Base-by-base conservation (phyloP, 2,888 invertebrate species). In the Cantharis rustica region DNA sequence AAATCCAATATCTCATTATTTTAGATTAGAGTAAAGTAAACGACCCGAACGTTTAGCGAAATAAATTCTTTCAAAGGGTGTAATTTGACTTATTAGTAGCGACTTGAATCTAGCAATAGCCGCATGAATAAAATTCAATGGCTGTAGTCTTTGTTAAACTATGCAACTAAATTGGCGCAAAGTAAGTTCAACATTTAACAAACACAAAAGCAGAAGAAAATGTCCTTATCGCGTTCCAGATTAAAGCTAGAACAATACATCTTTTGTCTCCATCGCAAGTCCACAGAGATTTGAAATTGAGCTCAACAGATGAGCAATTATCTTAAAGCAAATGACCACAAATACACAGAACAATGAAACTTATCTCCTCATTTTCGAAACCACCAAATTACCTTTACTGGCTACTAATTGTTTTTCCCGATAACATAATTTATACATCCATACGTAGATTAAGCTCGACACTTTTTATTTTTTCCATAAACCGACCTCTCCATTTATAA, bases 1-100 rank as follows among this genome's bases (percentile, higher is more conserved):
- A 31, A 47, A 47, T 47, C 47, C 47, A 47, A n/a, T 47, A n/a
- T 47, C 47, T 47, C 47, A n/a, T 47, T 47, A n/a, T n/a, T 47
- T 86, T 86, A 85, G 85, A 86, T 85, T 83, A 80, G 80, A 82
- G 82, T 85, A 84, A 85, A 85, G 69, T 69, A 66, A 75, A 78
- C 47, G 47, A 47, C 47, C 9, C 7, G 47, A 47, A n/a, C 5
- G 47, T 47, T 47, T 47, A 47, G n/a, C 13, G n/a, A 47, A 47
- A 7, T n/a, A 9, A 47, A 47, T 47, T 47, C 47, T 47, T 47
- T 47, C 47, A 47, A 47, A 47, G 47, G n/a, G 47, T 47, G 47
- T 47, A 47, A 47, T 47, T 47, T 47, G 47, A 47, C 47, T 66
- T 66, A 66, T 20, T 20, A 63, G 71, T 27, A 62, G 61, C 74